phyloP scores from a whole-genome alignment of 2,113 vertebrate genomes.

The Pontoporia blainvillei region DNA sequence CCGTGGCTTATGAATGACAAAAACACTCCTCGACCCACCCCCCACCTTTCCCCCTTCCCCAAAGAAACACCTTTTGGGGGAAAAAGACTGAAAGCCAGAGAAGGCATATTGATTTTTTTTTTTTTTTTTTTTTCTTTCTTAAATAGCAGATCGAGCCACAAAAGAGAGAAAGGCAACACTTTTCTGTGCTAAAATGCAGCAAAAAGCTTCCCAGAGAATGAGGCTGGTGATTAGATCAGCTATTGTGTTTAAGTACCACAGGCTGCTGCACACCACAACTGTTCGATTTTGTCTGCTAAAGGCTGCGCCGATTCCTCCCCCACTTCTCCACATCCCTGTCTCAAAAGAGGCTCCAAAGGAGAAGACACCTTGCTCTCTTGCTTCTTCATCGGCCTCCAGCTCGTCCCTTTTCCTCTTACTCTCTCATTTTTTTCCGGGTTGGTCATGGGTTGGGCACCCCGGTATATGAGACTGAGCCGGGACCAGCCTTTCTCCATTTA shows the following conservation, averaged over 20 bases:
- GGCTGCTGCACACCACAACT: conserved; percentile 74
- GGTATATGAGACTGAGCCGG: neutral
- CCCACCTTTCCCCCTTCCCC: conserved; percentile 48
- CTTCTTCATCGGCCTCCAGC: neutral
- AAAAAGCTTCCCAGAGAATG: conserved; percentile 92
- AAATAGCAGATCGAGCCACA: conserved; percentile 95
- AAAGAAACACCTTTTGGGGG: conserved; percentile 89
- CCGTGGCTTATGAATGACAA: conserved; percentile 98
- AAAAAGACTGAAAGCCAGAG: conserved; percentile 94
- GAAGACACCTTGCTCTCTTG: conserved; percentile 19
- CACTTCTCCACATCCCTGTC: conserved; percentile 45
- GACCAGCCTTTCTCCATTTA: neutral
- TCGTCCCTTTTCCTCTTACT: neutral
- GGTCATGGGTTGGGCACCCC: neutral
- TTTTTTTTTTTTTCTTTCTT: conserved; percentile 86
- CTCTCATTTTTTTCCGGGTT: neutral
- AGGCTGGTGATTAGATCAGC: conserved; percentile 90
- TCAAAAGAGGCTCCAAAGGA: neutral
- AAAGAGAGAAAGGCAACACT: conserved; percentile 93
- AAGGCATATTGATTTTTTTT: conserved; percentile 96
- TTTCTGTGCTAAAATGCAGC: conserved; percentile 97
- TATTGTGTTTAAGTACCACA: conserved; percentile 88
- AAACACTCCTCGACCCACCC: conserved; percentile 78
- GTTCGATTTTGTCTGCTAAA: conserved; percentile 80
- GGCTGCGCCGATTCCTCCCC: conserved; percentile 73